Evolutionary conservation across 2,113 vertebrate genomes (phyloP), one percentile per base, ranked within the genome.

Genomic region (Platichthys flesus): DNA sequence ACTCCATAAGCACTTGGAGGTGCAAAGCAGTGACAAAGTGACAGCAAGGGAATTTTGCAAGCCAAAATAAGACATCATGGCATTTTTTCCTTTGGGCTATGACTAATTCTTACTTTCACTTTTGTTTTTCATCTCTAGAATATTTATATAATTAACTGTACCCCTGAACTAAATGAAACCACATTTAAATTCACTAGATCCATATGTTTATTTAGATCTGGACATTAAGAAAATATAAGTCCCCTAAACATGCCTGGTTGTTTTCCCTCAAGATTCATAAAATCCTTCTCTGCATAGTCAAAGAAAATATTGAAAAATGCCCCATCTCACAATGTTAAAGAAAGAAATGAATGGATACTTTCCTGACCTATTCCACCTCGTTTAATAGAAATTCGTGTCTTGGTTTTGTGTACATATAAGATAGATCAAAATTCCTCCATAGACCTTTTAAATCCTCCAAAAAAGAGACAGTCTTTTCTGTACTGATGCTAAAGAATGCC

Each of bases 11-110:
- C 9, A 65, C 73, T 59, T 49, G 58, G 52, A 61, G 57, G 26
- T 59, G 55, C 66, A 78, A 74, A 37, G 42, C 64, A 62, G 49
- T 23, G 62, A 57, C n/a, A 67, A 55, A 74, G 31, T 66, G 70
- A 74, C 77, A 73, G 42, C 24, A 69, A 73, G 63, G 59, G 8
- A 58, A 45, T 65, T 21, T 15, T 24, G 23, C 3, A 14, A 24
- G 45, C 9, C 60, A 54, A 69, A 59, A 63, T 59, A 5, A 74
- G 10, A 57, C 3, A 21, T 20, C 26, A 3, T 14, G 24, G 16
- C 9, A 18, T 54, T 54, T 21, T 21, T 1, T 21, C 51, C 8
- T 54, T 21, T 20, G 51, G 18, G 14, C 51, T 54, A 4, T 54
- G 9, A 54, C 20, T 21, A 2, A 54, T 51, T 51, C 4, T 20